Evolutionary conservation across 2,113 vertebrate species (phyloP), one percentile per base, ranked within the genome.

Genomic region (Anas platyrhynchos): DNA sequence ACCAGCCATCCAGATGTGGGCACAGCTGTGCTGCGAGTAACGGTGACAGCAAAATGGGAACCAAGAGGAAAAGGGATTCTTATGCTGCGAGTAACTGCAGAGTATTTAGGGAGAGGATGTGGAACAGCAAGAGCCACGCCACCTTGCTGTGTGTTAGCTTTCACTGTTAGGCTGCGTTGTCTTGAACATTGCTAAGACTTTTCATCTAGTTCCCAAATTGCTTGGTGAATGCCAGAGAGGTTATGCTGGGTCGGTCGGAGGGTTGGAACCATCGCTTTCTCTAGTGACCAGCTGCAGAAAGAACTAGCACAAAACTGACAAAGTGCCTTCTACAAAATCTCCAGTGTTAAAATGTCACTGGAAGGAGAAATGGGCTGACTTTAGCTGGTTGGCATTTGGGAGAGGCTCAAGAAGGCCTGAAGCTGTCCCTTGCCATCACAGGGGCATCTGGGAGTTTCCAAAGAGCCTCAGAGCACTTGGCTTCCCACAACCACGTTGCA

Each of bases 1-100:
- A 75, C 32, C 54, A 91, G 32, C 46, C 55, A 44, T n/a, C 48
- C 71, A 91, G 71, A 21, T 65, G 29, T 58, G 32, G 82, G 44
- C 78, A 72, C 1, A 7, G 43, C 46, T 0, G 0, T 44, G 17
- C 58, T 61, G 58, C 72, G 58, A 77, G 25, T 68, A 43, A 62
- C 29, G 21, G 31, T 27, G 48, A 54, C 2, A 54, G n/a, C 71
- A 85, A 72, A 89, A 52, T 50, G 34, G 77, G 86, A 90, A 76
- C 17, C 32, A 55, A 23, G 31, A 89, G 48, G n/a, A 73, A 55
- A 65, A 79, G 27, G 67, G 65, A 43, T 34, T 92, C 58, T 78
- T 63, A 26, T 89, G 54, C 52, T 92, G 26, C n/a, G 56, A 46
- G n/a, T 67, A 88, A 71, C 26, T 71, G 34, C 16, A 29, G n/a